Evolutionary conservation across 2,888 invertebrate species (phyloP).

Genomic region (Elaeidobius kamerunicus): DNA sequence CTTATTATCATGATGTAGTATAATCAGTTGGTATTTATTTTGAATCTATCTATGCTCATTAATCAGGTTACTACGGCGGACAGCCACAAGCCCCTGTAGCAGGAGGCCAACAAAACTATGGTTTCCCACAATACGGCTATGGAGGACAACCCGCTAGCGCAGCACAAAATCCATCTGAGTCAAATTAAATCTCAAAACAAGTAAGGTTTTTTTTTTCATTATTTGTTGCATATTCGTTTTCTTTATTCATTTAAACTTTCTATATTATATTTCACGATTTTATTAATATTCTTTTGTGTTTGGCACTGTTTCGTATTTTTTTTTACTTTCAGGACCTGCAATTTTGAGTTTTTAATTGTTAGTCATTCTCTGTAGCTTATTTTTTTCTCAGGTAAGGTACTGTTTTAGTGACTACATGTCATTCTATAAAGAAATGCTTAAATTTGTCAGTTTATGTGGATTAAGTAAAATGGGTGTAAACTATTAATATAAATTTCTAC

Average conservation of each 20-base stretch:
- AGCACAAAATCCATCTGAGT: conserved; percentile 18
- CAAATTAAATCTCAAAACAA: conserved; percentile 8
- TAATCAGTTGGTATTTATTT: too few relatives aligned
- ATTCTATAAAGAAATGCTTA: too few relatives aligned
- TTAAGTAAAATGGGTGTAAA: too few relatives aligned
- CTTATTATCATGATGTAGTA: too few relatives aligned
- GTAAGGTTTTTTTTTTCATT: background rate
- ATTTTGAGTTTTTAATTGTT: too few relatives aligned
- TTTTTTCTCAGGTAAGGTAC: background rate
- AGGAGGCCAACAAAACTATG: conserved; percentile 48
- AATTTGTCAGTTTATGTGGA: too few relatives aligned
- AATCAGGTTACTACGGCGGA: conserved; percentile 45
- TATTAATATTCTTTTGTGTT: background rate
- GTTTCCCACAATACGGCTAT: conserved; percentile 50
- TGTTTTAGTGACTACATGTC: too few relatives aligned
- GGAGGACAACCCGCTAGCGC: conserved; percentile 41
- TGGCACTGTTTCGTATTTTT: background rate
- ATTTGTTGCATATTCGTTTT: background rate
- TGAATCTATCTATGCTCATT: too few relatives aligned
- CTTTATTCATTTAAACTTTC: background rate
- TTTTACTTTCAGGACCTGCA: conserved; percentile 3
- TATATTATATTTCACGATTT: too few relatives aligned
- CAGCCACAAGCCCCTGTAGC: conserved; percentile 44
- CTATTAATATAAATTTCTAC: too few relatives aligned
- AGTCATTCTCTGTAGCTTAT: conserved; percentile 4